phyloP scores from a whole-genome alignment of 2,888 invertebrate genomes.

The Thalpophila matura region DNA sequence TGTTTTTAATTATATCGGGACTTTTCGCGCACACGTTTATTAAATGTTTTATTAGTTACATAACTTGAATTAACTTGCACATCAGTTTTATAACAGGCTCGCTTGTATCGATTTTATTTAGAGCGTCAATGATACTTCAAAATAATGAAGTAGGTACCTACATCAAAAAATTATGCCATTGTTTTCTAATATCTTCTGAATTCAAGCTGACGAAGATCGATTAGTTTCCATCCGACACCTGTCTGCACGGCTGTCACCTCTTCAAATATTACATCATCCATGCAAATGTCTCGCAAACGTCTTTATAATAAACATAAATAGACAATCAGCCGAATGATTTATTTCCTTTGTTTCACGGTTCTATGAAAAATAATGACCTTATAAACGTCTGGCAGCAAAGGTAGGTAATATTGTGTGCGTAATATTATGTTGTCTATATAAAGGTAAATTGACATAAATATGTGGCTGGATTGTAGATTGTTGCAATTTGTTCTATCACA shows the following conservation, averaged over 20 bases:
- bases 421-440: slow-evolving; percentile 53
- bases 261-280: slow-evolving; percentile 55
- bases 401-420: slow-evolving; percentile 40
- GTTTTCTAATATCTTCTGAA: slow-evolving; percentile 1
- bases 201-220: slow-evolving; percentile 30
- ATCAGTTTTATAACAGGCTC: too few species aligned
- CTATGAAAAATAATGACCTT: slow-evolving; percentile 61
- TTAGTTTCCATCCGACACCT: slow-evolving; percentile 36
- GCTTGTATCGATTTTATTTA: neutral
- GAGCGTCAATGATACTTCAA: neutral
- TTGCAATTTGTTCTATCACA: slow-evolving; percentile 42
- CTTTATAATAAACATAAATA: slow-evolving; percentile 63
- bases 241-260: slow-evolving; percentile 34
- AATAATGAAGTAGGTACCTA: neutral
- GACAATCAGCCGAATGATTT: slow-evolving; percentile 59
- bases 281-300: slow-evolving; percentile 53
- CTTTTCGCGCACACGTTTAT: too few species aligned
- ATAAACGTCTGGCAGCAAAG: slow-evolving; percentile 45
- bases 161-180: slow-evolving; percentile 18
- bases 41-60: too few species aligned
- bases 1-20: too few species aligned
- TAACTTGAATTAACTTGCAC: too few species aligned
- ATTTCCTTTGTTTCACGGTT: slow-evolving; percentile 63
- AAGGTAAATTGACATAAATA: slow-evolving; percentile 55
- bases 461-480: slow-evolving; percentile 43